phyloP scores from a whole-genome alignment of 2,888 invertebrate genomes.

The Leptopilina myrica region DNA sequence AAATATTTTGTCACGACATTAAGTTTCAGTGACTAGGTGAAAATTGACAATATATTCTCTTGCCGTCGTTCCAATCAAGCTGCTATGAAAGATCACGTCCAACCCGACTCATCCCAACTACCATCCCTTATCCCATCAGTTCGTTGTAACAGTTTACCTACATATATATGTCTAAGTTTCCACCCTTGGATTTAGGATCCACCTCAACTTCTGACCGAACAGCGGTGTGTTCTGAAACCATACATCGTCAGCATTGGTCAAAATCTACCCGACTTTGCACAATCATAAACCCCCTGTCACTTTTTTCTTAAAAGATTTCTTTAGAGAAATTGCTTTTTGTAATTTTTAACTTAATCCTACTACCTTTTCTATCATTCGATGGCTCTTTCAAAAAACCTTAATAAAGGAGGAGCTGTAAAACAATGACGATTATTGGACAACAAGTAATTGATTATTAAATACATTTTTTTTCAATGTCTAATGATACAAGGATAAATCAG shows the following conservation, averaged over 20 bases:
- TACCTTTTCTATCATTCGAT: no score
- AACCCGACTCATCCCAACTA: constrained; percentile 57
- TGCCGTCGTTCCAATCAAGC: constrained; percentile 72
- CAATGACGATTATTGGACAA: no score
- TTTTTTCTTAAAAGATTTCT: neutral
- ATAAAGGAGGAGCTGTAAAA: no score
- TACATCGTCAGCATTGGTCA: neutral
- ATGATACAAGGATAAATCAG: no score
- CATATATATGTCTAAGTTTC: neutral
- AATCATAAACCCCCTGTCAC: neutral
- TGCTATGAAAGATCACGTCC: constrained; percentile 76
- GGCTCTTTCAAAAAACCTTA: no score
- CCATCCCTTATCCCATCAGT: constrained; percentile 49
- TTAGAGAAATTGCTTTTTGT: no score
- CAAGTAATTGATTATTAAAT: no score
- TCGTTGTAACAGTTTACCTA: constrained; percentile 45
- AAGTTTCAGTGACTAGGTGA: neutral
- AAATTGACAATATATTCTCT: constrained; percentile 70
- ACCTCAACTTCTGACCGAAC: neutral
- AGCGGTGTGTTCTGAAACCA: neutral
- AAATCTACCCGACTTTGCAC: constrained; percentile 4
- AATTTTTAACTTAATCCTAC: no score
- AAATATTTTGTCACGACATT: constrained; percentile 71
- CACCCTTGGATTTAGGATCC: neutral
- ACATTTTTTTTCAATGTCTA: no score